These are phyloP conservation scores for Polyergus mexicanus DNA, from an alignment of 1,140 invertebrate species.

Conservation along the genomic window DNA sequence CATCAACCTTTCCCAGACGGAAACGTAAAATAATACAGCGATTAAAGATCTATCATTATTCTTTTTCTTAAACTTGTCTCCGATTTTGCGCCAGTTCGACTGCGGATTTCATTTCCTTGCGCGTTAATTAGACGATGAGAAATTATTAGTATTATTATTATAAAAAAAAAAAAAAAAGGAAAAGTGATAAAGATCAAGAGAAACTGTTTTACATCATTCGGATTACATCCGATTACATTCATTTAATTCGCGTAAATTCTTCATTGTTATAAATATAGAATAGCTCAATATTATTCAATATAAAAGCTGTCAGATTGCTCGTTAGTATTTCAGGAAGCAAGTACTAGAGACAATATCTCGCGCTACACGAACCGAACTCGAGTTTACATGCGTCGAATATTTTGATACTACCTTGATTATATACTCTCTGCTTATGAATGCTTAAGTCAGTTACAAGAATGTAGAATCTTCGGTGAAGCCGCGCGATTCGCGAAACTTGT, in stretches of 20 bases:
- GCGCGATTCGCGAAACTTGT: constrained; percentile 35
- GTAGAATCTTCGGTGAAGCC: constrained; percentile 36
- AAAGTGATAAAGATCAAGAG: too few relatives aligned
- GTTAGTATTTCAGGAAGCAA: not conserved
- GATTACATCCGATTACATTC: too few relatives aligned
- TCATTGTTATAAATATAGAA: not conserved
- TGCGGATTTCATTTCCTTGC: not conserved
- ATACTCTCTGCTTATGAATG: constrained; percentile 23
- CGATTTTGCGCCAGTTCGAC: not conserved
- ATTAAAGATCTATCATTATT: constrained; percentile 27
- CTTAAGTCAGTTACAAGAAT: constrained; percentile 39
- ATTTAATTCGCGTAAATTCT: not conserved
- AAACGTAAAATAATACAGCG: not conserved
- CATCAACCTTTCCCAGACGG: not conserved
- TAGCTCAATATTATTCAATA: not conserved
- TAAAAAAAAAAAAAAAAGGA: too few relatives aligned
- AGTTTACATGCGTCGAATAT: constrained; percentile 31
- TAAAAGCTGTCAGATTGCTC: not conserved
- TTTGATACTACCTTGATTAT: constrained; percentile 28
- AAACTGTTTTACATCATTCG: too few relatives aligned
- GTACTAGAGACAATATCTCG: not conserved
- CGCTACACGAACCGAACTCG: not conserved
- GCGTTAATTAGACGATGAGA: too few relatives aligned
- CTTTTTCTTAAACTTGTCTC: not conserved
- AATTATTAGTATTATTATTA: too few relatives aligned